A percentile compares a stretch with the other conserved stretches of the same genome.
phyloP scores from a whole-genome alignment of 1,140 invertebrate genomes.

The Drosophila santomea region DNA sequence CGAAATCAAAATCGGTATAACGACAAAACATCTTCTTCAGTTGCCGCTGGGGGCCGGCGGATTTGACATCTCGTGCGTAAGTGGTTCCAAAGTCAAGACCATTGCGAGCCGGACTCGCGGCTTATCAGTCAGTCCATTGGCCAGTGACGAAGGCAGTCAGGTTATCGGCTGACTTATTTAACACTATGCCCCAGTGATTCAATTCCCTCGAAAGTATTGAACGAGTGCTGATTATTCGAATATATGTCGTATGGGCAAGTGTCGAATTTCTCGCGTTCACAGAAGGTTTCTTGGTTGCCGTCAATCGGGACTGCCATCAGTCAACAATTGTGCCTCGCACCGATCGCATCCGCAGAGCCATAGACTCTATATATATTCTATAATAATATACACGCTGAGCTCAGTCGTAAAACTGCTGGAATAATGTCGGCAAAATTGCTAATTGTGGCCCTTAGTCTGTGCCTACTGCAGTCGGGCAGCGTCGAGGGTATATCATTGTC shows the following conservation, averaged over 20 bases:
- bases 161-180: slow-evolving; percentile 53
- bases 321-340: slow-evolving; percentile 52
- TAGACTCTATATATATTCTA: neutral
- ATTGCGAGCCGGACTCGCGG: slow-evolving; percentile 55
- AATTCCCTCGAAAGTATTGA: slow-evolving; percentile 64
- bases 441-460: slow-evolving; percentile 35
- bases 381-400: neutral
- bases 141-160: slow-evolving; percentile 51
- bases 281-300: slow-evolving; percentile 65
- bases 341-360: slow-evolving; percentile 33
- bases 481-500: slow-evolving; percentile 46
- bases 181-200: slow-evolving; percentile 63
- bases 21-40: slow-evolving; percentile 46
- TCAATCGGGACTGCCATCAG: slow-evolving; percentile 47
- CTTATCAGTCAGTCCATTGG: slow-evolving; percentile 51
- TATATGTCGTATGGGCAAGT: slow-evolving; percentile 11
- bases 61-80: slow-evolving; percentile 58
- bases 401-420: slow-evolving; percentile 1
- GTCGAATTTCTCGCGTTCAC: slow-evolving; percentile 36
- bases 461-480: slow-evolving; percentile 22
- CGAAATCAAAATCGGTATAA: slow-evolving; percentile 11
- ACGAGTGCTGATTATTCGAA: slow-evolving; percentile 20
- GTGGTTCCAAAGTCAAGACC: slow-evolving; percentile 67
- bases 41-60: slow-evolving; percentile 19
- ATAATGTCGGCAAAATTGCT: slow-evolving; percentile 21